phyloP scores from a whole-genome alignment of 1,140 invertebrate species.

The Papilio glaucus region DNA sequence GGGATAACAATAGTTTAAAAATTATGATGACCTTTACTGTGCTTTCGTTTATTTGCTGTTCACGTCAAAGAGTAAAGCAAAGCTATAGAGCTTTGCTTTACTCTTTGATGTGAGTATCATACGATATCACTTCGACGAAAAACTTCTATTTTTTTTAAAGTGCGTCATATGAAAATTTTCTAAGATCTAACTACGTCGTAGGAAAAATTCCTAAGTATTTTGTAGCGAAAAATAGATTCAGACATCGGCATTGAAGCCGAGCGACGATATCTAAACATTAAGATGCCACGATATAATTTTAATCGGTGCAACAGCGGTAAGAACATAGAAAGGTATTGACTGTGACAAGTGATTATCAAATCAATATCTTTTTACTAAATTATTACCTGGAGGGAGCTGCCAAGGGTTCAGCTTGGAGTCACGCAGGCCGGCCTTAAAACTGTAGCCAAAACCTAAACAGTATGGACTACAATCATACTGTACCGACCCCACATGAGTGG shows the following conservation, averaged over 20 bases:
- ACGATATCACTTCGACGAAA: too few relatives aligned
- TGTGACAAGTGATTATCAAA: conserved; percentile 17
- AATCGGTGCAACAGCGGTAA: conserved; percentile 9
- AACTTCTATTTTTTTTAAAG: too few relatives aligned
- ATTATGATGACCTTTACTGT: too few relatives aligned
- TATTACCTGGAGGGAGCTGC: too few relatives aligned
- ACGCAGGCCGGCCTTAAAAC: too few relatives aligned
- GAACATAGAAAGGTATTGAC: conserved; percentile 12
- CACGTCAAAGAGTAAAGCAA: background rate
- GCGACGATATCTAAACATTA: conserved; percentile 13
- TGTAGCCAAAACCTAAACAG: too few relatives aligned
- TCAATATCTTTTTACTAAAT: background rate
- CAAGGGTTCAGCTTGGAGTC: too few relatives aligned
- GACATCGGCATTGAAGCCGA: background rate
- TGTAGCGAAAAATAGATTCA: conserved; percentile 21
- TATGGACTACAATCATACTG: too few relatives aligned
- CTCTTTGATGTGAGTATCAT: too few relatives aligned
- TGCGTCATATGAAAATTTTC: conserved; percentile 1
- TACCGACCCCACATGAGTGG: too few relatives aligned
- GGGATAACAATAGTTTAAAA: too few relatives aligned
- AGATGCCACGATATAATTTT: conserved; percentile 12
- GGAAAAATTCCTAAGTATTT: background rate
- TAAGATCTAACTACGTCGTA: background rate
- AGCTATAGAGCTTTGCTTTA: too few relatives aligned
- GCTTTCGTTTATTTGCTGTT: background rate